Evolutionary conservation across 2,888 invertebrate genomes (phyloP), one percentile per base, ranked within the genome.

Genomic region (Melanargia galathea): DNA sequence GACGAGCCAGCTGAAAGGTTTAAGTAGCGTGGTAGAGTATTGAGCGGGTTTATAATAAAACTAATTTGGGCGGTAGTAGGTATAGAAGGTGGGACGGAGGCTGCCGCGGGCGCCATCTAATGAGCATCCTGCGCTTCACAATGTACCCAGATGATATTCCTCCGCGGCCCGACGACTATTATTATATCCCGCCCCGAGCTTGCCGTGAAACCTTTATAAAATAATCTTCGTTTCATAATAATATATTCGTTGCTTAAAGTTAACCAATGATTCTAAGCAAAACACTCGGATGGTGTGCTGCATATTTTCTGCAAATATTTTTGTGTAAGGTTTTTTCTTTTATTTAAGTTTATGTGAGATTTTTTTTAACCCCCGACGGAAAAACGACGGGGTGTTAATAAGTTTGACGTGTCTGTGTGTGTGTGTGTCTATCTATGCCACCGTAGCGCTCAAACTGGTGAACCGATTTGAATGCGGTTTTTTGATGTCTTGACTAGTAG

Each of bases 71-170:
- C 49, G 64, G 66, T 68, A 68, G 45, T 57, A 57, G 57, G 71
- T 69, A 65, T 68, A 69, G 71, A 72, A 74, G 70, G 72, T 71
- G 64, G 73, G 69, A 66, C 66, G 69, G 62, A 52, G 60, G 74
- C 67, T 73, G 82, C 89, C 88, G 74, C 78, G 76, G 87, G 90
- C 87, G 82, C 83, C 86, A 85, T 85, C 90, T 90, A 90, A 90
- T 90, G 90, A 90, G 90, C 90, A 86, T 90, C 90, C 90, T 87
- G 90, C 83, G 80, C 77, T 82, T 83, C 87, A 89, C 88, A 90
- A 89, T 90, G 86, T 89, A 85, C 86, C 73, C 83, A 86, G 87
- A 86, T 86, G 86, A 84, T 87, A 87, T 83, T 85, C 82, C 80
- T 82, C 79, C 80, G 83, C 80, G 80, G 77, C 83, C 81, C 82